Evolutionary conservation across 1,140 invertebrate species (phyloP).

Genomic region (Neotoxoptera formosana): DNA sequence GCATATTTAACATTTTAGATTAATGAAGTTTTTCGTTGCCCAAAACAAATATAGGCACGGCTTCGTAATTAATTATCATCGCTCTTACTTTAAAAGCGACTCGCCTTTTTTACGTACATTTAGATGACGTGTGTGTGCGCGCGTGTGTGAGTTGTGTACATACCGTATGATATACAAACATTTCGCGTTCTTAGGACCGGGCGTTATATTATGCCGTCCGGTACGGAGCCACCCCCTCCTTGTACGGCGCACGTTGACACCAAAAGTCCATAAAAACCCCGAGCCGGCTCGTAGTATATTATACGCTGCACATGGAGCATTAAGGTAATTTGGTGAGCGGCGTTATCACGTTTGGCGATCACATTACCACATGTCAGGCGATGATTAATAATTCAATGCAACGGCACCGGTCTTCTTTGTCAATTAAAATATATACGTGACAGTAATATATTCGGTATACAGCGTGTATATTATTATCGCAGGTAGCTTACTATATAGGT

Average conservation of each 20-base stretch:
- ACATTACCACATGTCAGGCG: conserved; percentile 52
- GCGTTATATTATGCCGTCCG: neutral
- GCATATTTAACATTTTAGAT: neutral
- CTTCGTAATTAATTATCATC: conserved; percentile 27
- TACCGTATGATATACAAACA: neutral
- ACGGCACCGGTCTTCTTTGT: conserved; percentile 21
- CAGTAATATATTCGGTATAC: neutral
- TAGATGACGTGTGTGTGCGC: too few relatives aligned
- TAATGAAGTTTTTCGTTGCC: conserved; percentile 26
- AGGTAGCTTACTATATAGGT: too few relatives aligned
- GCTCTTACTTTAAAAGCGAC: neutral
- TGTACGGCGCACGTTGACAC: neutral
- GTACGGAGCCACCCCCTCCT: neutral
- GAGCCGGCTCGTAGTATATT: neutral
- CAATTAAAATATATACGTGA: neutral
- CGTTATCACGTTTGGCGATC: conserved; percentile 50
- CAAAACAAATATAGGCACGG: neutral
- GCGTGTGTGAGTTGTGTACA: neutral
- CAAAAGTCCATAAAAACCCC: conserved; percentile 31
- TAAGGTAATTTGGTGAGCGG: conserved; percentile 55
- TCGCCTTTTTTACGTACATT: neutral
- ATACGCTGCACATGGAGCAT: neutral
- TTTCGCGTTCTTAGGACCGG: conserved; percentile 37
- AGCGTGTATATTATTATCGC: neutral
- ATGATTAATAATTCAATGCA: conserved; percentile 57